A percentile compares a stretch with the other conserved stretches of the same genome.
Conservation (phyloP, 2,113 vertebrate genomes). For the Tamias sibiricus region DNA sequence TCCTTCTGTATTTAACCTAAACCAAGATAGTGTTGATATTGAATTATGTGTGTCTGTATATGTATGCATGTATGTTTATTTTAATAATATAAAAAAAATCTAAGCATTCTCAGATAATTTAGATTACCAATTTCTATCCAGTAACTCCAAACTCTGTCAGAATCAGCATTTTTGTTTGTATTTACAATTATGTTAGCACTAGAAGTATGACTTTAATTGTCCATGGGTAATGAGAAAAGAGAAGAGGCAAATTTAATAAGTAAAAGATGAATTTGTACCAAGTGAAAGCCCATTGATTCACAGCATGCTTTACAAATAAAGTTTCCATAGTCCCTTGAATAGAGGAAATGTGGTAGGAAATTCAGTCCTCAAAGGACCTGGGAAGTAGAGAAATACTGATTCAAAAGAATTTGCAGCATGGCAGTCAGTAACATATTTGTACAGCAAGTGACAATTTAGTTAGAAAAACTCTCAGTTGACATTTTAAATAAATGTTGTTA, state of each 20-base stretch:
- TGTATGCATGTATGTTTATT: background rate
- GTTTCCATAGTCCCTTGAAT: background rate
- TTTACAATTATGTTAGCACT: background rate
- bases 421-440: background rate
- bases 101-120: background rate
- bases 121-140: background rate
- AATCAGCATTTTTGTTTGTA: conserved; percentile 49
- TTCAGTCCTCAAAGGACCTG: background rate
- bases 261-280: conserved; percentile 58
- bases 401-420: background rate
- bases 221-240: conserved; percentile 62
- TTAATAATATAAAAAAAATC: background rate
- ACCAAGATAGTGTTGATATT: background rate
- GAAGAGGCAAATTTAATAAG: conserved; percentile 56
- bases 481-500: conserved; percentile 69
- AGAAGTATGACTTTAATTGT: conserved; percentile 63
- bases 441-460: background rate
- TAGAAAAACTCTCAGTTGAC: conserved; percentile 22
- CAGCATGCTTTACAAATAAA: conserved; percentile 40
- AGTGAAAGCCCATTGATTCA: conserved; percentile 53
- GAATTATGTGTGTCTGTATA: background rate
- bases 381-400: conserved; percentile 17
- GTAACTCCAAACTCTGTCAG: background rate
- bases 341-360: conserved; percentile 26
- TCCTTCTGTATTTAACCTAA: background rate